Percentiles rank a stretch among this genome's conserved stretches.
phyloP scores from a whole-genome alignment of 2,113 vertebrate genomes.

The Pangasianodon hypophthalmus region DNA sequence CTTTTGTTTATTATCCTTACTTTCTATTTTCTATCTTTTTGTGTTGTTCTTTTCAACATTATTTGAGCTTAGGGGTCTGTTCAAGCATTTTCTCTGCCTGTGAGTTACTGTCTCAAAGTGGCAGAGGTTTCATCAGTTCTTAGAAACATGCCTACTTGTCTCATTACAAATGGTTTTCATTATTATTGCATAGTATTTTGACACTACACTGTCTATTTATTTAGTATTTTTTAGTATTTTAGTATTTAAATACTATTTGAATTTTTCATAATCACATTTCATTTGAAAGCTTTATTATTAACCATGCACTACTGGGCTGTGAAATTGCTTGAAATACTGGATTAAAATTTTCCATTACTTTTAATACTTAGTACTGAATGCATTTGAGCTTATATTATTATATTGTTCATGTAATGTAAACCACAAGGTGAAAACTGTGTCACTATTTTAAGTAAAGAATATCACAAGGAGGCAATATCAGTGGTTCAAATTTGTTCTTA shows the following conservation, averaged over 20 bases:
- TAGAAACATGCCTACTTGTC: background rate
- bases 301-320: background rate
- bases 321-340: background rate
- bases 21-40: background rate
- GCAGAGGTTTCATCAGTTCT: background rate
- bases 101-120: background rate
- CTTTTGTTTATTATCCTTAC: constrained; percentile 14
- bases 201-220: background rate
- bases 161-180: background rate
- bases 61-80: background rate
- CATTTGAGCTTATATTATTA: background rate
- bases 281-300: background rate
- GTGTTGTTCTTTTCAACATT: background rate
- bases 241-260: background rate
- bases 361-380: background rate
- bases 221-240: background rate
- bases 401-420: background rate
- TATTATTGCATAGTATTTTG: background rate
- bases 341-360: background rate
- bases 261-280: background rate
- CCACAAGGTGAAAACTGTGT: background rate
- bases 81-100: background rate
- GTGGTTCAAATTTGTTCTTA: too few relatives aligned
- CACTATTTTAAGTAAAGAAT: too few relatives aligned
- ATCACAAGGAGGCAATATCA: too few relatives aligned